Percentiles rank a stretch among this genome's conserved stretches.
Conservation (phyloP, 2,797 vertebrate genomes). For the Neosilurus hyrtlii region DNA sequence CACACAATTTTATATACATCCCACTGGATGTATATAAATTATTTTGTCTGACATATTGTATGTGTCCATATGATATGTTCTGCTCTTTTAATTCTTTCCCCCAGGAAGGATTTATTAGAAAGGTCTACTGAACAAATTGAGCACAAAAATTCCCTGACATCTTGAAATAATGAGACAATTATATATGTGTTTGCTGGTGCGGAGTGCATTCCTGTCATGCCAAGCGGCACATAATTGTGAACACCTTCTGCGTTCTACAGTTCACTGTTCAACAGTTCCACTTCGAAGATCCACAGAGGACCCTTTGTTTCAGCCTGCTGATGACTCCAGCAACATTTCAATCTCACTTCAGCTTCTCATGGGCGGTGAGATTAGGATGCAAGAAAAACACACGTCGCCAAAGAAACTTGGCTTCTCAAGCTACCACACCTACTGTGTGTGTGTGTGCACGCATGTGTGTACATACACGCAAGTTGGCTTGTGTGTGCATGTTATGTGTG, state of each 20-base stretch:
- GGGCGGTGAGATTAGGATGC: conserved; percentile 32
- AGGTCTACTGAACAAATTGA: conserved; percentile 50
- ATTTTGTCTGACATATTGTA: too few species aligned
- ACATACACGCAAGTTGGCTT: conserved; percentile 26
- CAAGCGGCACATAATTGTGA: conserved; percentile 54
- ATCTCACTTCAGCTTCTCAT: conserved; percentile 56
- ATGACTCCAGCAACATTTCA: conserved; percentile 69
- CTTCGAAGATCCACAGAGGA: conserved; percentile 59
- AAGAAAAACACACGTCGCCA: conserved; percentile 36
- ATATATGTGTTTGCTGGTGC: conserved; percentile 56
- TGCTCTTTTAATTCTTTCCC: too few species aligned
- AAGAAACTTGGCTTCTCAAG: conserved; percentile 18
- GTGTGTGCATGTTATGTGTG: conserved; percentile 27
- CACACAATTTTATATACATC: too few species aligned
- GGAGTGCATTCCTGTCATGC: conserved; percentile 68
- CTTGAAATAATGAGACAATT: conserved; percentile 64
- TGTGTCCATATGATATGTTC: too few species aligned
- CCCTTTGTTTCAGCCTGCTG: conserved; percentile 62
- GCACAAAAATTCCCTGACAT: conserved; percentile 32
- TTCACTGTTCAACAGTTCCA: conserved; percentile 39
- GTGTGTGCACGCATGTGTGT: conserved; percentile 20
- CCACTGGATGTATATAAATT: too few species aligned
- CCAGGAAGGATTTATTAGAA: conserved; percentile 7
- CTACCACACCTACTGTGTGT: conserved; percentile 5
- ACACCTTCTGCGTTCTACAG: conserved; percentile 45